Evolutionary conservation across 2,888 invertebrate species (phyloP), one percentile per base, ranked within the genome.

Genomic region (Ophion slaviceki): DNA sequence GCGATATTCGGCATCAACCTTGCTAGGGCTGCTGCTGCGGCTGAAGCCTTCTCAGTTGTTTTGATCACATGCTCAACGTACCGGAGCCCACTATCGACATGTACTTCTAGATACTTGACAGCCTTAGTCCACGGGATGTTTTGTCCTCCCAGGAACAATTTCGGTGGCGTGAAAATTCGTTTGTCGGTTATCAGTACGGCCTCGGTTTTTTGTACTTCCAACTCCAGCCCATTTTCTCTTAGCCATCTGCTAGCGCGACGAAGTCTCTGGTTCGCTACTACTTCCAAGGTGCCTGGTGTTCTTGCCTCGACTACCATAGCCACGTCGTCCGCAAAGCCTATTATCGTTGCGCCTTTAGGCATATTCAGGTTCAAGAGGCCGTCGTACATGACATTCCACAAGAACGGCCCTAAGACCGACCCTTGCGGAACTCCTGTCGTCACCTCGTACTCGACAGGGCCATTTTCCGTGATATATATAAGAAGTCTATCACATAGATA

Each of bases 1-100:
- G 77, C 78, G 14, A 84, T 78, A 68, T 88, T 88, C 36, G 87
- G 80, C 86, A 88, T 87, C 11, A 88, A 61, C 62, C 87, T 59
- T n/a, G 79, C 79, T 24, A 88, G 84, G n/a, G n/a, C n/a, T n/a
- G n/a, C n/a, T n/a, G n/a, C n/a, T n/a, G n/a, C n/a, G n/a, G 80
- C n/a, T 5, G 82, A 36, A 8, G 82, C 70, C 28, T 77, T 78
- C 47, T 77, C 66, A n/a, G 75, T 17, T 17, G 64, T 64, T 76
- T 76, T 5, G 2, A 53, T 53, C 3, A 53, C 66, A 53, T 76
- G 64, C 5, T 76, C 53, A 17, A 76, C 76, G 76, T 32, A 76
- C n/a, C 76, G 45, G 2, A 77, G 77, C 14, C 68, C 59, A 14
- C 59, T 24, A 10, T 77, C 67, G 10, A 82, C 47, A 14, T 72